phyloP scores from a whole-genome alignment of 2,888 invertebrate species.

The Napeogenes inachia region DNA sequence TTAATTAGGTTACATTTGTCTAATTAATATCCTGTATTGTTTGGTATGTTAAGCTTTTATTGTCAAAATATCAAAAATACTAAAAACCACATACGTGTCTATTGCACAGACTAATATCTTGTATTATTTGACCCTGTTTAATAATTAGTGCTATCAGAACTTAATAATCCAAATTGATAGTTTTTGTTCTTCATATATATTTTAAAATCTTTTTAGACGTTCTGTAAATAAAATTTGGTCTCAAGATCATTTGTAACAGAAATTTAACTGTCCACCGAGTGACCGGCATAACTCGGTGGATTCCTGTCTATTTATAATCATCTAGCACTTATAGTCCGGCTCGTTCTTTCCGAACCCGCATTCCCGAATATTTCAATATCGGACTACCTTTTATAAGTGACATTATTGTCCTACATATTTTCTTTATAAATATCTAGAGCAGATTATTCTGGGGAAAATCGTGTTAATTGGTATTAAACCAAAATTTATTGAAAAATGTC shows the following conservation, averaged over 20 bases:
- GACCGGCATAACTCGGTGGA: slow-evolving; percentile 39
- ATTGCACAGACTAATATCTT: too few species aligned
- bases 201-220: not conserved
- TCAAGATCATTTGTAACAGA: slow-evolving; percentile 25
- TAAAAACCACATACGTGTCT: too few species aligned
- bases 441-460: not conserved
- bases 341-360: slow-evolving; percentile 38
- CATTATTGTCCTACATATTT: slow-evolving; percentile 24
- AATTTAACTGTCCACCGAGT: slow-evolving; percentile 28
- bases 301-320: slow-evolving; percentile 48
- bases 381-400: slow-evolving; percentile 29
- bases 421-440: not conserved
- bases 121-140: too few species aligned
- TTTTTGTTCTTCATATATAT: not conserved
- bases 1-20: too few species aligned
- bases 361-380: slow-evolving; percentile 39
- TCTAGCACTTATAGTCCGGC: slow-evolving; percentile 35
- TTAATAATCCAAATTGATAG: not conserved
- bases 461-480: too few species aligned
- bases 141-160: too few species aligned
- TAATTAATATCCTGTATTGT: too few species aligned
- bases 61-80: too few species aligned
- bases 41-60: too few species aligned
- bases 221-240: slow-evolving; percentile 3
- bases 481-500: too few species aligned